Evolutionary conservation across 2,797 vertebrate genomes (phyloP).

Genomic region (Falco novaeseelandiae): DNA sequence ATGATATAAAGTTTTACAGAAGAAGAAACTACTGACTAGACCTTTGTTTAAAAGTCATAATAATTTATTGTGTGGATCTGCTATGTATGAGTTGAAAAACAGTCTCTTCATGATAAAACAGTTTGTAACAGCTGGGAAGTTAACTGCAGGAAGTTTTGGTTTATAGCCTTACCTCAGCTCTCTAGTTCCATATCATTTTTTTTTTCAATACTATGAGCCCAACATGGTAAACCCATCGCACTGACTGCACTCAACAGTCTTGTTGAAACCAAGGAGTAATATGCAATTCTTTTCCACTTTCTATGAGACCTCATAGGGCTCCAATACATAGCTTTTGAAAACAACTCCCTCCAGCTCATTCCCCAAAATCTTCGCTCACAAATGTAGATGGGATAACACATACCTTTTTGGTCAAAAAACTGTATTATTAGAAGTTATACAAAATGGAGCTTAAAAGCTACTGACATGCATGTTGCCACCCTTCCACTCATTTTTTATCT

Average conservation of each 20-base stretch:
- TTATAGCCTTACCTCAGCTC: not conserved
- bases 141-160: conserved; percentile 35
- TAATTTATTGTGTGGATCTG: conserved; percentile 64
- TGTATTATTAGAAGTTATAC: not conserved
- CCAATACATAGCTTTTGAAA: not conserved
- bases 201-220: not conserved
- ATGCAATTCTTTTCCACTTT: not conserved
- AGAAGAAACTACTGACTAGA: conserved; percentile 42
- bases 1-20: conserved; percentile 64
- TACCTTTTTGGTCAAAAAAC: not conserved
- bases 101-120: conserved; percentile 60
- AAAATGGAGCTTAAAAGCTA: conserved; percentile 6
- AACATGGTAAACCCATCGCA: not conserved
- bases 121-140: conserved; percentile 49
- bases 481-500: conserved; percentile 1
- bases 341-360: not conserved
- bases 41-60: conserved; percentile 63
- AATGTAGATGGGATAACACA: not conserved
- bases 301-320: not conserved
- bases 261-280: not conserved
- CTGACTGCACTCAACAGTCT: not conserved
- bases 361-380: not conserved
- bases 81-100: conserved; percentile 54
- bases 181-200: not conserved
- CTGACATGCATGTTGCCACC: not conserved